Base-by-base conservation (phyloP, 2,888 invertebrate species). In the Melipona beecheii region DNA sequence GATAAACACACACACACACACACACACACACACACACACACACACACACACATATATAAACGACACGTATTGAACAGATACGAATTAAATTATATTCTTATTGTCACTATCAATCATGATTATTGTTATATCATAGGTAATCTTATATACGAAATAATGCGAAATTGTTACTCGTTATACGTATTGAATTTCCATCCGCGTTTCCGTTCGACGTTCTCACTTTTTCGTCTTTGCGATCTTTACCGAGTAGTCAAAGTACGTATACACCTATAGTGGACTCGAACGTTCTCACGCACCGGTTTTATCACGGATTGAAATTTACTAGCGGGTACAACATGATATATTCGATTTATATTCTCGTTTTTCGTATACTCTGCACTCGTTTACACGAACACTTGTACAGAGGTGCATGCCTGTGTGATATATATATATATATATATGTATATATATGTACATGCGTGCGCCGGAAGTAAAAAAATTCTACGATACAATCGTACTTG, bases 121-220 rank as follows among this genome's bases (percentile, higher is more conserved):
- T 58, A 60, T 72, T 73, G 21, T 62, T 68, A 75, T 68, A 75
- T 31, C 31, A 43, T 24, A 56, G 21, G 27, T 56, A 43, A 43
- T 75, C 76, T 77, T 75, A 65, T 64, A 71, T 43, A 43, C 11
- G 54, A 66, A 49, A 76, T 62, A 68, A 58, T 79, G 65, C 75
- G 66, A 72, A 80, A 77, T 68, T 72, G 54, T 65, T 89, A 75
- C 60, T 78, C 72, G 86, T 83, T 77, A 69, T 86, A 90, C 89
- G 86, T 87, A 89, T 87, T 81, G 85, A 89, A 86, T 91, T 91
- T 90, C 86, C 89, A 91, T 91, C 81, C 79, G 89, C 86, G 87
- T 90, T 91, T 88, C 87, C 87, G 43, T 43, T 43, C 91, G 86
- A 89, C 83, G 87, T 90, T 91, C 85, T 89, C 90, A 86, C 76